These are phyloP conservation scores for Acridotheres tristis DNA, from an alignment of 2,797 vertebrate genomes.

Conservation along the genomic window DNA sequence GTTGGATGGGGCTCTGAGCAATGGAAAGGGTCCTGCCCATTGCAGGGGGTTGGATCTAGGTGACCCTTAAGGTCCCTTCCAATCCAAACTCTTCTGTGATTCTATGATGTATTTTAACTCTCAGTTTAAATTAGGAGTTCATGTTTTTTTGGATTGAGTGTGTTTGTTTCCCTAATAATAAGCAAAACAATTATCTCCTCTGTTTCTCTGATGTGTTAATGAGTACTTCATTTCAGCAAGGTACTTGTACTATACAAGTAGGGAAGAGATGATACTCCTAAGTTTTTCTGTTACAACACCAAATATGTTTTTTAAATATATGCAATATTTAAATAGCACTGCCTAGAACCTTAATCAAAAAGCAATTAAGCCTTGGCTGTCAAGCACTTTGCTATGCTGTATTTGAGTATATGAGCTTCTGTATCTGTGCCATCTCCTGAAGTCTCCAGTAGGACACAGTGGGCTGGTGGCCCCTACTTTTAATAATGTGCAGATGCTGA, in stretches of 20 bases:
- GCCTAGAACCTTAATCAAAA: neutral
- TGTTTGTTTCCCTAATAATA: neutral
- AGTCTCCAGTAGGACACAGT: neutral
- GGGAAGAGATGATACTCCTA: neutral
- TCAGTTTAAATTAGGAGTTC: neutral
- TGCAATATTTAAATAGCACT: neutral
- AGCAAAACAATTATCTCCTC: neutral
- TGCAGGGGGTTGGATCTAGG: neutral
- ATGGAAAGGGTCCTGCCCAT: neutral
- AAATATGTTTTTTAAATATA: neutral
- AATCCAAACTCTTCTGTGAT: neutral
- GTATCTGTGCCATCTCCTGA: neutral
- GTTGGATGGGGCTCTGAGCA: neutral
- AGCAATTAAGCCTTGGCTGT: neutral
- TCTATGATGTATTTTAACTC: neutral
- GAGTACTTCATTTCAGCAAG: neutral
- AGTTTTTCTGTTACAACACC: neutral
- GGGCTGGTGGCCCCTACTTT: neutral
- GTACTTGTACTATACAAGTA: neutral
- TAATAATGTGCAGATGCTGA: neutral
- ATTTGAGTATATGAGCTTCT: neutral
- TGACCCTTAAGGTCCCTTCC: neutral
- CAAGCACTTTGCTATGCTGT: fast-evolving
- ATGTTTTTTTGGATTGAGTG: neutral
- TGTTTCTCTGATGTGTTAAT: neutral